phyloP scores from a whole-genome alignment of 2,797 vertebrate species.

The Tadarida brasiliensis region DNA sequence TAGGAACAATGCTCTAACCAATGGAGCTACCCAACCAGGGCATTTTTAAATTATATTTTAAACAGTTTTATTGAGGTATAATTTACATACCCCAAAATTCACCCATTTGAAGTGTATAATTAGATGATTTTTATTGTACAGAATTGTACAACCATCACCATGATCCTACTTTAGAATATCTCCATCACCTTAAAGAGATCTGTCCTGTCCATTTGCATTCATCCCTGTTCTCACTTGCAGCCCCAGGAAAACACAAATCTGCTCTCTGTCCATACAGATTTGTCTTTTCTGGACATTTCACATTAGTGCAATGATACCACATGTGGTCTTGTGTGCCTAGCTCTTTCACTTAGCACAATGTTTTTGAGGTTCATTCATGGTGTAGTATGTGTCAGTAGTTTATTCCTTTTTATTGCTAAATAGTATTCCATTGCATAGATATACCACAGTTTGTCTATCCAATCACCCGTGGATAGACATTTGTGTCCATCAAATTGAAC shows the following conservation, averaged over 20 bases:
- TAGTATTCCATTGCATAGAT: neutral
- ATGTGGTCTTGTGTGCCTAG: neutral
- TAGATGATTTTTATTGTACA: neutral
- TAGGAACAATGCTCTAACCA: neutral
- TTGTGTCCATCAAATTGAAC: neutral
- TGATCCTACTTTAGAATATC: neutral
- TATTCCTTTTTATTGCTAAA: neutral
- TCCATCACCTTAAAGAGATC: neutral
- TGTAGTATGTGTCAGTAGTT: neutral
- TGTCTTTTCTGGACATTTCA: constrained; percentile 22
- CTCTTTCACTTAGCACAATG: neutral
- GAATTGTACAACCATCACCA: neutral
- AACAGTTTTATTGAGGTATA: neutral
- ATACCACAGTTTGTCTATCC: neutral
- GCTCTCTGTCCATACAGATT: neutral
- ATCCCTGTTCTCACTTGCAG: neutral
- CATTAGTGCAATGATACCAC: neutral
- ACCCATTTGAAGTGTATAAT: neutral
- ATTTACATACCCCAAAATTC: neutral
- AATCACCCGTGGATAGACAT: neutral
- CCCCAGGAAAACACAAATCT: neutral
- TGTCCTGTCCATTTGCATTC: neutral
- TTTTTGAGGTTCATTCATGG: neutral
- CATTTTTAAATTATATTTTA: neutral
- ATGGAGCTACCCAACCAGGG: neutral